Conservation (phyloP, 2,888 invertebrate genomes). For the Scaptomyza reducta region DNA sequence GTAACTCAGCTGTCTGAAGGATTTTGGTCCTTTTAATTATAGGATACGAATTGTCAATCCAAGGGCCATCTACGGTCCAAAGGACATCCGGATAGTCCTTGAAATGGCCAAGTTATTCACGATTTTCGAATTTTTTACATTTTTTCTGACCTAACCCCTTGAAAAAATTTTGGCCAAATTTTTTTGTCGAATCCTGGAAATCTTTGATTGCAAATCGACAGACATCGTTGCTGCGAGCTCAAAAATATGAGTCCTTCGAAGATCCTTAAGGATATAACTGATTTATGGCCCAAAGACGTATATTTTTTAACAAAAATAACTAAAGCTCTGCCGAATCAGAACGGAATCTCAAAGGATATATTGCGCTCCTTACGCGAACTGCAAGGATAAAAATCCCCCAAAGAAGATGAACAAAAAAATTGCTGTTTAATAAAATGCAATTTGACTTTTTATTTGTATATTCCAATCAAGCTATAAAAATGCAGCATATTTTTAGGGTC, state of each 20-base stretch:
- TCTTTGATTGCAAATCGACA: neutral
- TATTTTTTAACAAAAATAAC: neutral
- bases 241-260: neutral
- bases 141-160: neutral
- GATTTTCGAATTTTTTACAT: neutral
- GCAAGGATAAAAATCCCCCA: too few relatives aligned
- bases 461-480: too few relatives aligned
- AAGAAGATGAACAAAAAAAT: neutral
- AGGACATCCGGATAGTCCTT: neutral
- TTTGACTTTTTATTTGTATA: constrained; percentile 5
- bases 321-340: neutral
- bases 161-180: neutral
- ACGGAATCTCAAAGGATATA: neutral
- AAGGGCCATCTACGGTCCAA: neutral
- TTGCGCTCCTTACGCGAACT: too few relatives aligned
- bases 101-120: neutral
- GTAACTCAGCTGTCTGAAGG: neutral
- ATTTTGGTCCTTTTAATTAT: neutral
- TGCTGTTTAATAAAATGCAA: constrained; percentile 9
- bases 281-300: neutral
- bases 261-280: neutral
- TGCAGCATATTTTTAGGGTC: too few relatives aligned
- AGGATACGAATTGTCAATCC: neutral
- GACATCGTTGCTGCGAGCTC: neutral
- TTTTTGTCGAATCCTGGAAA: neutral